Base-by-base conservation (phyloP, 2,888 invertebrate species). In the Bimastos eiseni region DNA sequence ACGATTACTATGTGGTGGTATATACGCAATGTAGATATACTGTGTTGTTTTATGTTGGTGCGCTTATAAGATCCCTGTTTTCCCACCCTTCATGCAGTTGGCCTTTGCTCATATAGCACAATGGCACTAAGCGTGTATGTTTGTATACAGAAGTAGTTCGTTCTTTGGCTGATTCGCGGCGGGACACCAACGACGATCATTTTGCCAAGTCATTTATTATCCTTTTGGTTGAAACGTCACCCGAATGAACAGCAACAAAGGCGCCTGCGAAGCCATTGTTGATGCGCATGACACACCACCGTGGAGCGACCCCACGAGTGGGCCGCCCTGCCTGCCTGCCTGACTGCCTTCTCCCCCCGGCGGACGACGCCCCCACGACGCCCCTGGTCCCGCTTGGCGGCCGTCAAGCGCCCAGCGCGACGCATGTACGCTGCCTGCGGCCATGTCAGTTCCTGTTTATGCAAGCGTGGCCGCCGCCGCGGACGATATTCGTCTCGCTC, bases 251-350 rank as follows among this genome's bases (percentile, higher is more conserved):
- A 36, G n/a, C n/a, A 70, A 86, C 86, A 86, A 86, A 86, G 86
- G 86, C 86, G 37, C 36, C 86, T 24, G 24, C 34, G 86, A 37
- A 86, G 34, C 86, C 86, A 86, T 86, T 86, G 86, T 86, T 86
- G 37, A 86, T 86, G 86, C 37, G 34, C 86, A 86, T 86, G 86
- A 86, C 86, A 86, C 86, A 37, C 86, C 70, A n/a, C 70, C 70
- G n/a, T n/a, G 70, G 70, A 70, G 30, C 70, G 70, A 70, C 70
- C 70, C 70, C 70, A 70, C n/a, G 70, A 70, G 70, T n/a, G 70
- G 70, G 70, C 70, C 70, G 70, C 70, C 70, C 70, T 30, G 70
- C 70, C 70, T 70, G 30, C 70, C 70, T n/a, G 30, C n/a, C 70
- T 70, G 30, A n/a, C 6, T 70, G 70, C 70, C 70, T 70, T 30